These are phyloP conservation scores for Mobula hypostoma DNA, from an alignment of 2,113 vertebrate species.

Conservation along the genomic window DNA sequence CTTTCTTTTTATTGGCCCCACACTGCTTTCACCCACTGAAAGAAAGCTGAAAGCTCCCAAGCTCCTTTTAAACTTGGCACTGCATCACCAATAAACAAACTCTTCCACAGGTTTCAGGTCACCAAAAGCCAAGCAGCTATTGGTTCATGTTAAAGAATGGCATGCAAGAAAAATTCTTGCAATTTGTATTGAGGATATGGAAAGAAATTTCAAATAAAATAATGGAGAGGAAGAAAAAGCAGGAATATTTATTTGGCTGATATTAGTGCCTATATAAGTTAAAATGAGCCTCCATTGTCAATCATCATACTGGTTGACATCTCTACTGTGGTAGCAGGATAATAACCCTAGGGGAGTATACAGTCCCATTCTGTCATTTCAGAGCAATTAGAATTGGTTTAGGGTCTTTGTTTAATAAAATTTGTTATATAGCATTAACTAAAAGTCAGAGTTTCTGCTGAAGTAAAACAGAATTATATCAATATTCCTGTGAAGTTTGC, in stretches of 20 bases:
- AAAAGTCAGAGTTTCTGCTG: background rate
- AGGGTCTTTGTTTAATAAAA: background rate
- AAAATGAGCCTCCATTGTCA: background rate
- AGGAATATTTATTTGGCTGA: background rate
- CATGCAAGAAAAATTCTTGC: background rate
- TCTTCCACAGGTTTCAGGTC: no score
- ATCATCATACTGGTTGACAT: background rate
- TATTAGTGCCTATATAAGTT: background rate
- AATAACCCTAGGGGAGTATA: background rate
- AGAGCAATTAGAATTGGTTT: background rate
- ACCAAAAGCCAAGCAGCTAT: background rate
- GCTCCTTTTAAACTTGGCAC: no score
- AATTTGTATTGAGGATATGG: background rate
- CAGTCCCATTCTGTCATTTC: background rate
- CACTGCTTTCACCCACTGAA: no score
- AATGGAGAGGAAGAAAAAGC: background rate
- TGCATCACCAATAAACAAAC: no score
- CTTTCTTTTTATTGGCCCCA: no score
- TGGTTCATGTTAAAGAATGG: background rate
- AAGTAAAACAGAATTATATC: background rate
- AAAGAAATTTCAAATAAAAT: background rate
- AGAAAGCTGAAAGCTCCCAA: no score
- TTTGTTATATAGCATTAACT: background rate
- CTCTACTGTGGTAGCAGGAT: background rate
- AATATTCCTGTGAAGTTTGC: background rate